Conservation (phyloP, 2,797 vertebrate genomes). For the Anisognathus igniventris region DNA sequence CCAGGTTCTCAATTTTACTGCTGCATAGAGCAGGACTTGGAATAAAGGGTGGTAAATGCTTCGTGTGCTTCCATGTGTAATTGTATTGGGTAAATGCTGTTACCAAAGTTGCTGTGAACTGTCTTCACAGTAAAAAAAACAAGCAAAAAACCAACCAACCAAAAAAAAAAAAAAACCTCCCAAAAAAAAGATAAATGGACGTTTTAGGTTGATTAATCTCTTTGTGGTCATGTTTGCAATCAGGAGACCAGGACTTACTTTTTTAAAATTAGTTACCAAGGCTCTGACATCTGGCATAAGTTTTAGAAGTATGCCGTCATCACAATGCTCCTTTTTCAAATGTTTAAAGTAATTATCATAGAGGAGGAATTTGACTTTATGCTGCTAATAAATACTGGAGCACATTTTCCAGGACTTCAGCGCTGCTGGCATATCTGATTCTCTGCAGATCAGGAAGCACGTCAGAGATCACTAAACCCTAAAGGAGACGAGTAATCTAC, state of each 20-base stretch:
- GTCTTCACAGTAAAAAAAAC: not conserved
- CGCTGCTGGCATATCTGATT: not conserved
- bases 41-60: not conserved
- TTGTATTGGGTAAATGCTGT: not conserved
- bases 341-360: not conserved
- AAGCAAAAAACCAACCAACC: not conserved
- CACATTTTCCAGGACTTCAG: not conserved
- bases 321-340: not conserved
- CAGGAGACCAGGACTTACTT: not conserved
- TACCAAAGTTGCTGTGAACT: not conserved
- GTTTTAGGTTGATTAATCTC: not conserved
- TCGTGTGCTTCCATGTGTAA: not conserved
- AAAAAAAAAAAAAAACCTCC: not conserved
- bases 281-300: not conserved
- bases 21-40: not conserved
- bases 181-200: rapidly evolving
- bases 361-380: not conserved
- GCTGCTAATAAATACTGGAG: not conserved
- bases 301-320: not conserved
- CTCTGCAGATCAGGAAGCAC: not conserved
- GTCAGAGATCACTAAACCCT: conserved; percentile 7
- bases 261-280: not conserved
- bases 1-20: not conserved
- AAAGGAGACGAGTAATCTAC: conserved; percentile 16
- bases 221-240: not conserved